Evolutionary conservation across 2,797 vertebrate species (phyloP).

Genomic region (Aythya fuligula): DNA sequence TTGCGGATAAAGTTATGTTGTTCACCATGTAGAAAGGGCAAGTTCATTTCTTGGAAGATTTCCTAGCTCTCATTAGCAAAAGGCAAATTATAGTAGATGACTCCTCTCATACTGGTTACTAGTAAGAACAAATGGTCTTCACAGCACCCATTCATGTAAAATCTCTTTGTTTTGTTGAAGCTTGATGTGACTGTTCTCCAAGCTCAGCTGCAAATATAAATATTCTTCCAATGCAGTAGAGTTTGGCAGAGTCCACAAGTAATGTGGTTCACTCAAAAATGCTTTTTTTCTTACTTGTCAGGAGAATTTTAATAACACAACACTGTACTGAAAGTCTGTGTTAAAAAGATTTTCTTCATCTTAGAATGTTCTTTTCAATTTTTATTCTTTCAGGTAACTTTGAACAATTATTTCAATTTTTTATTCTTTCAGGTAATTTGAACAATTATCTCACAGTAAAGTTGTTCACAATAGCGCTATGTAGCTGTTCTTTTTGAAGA

Average conservation of each 20-base stretch:
- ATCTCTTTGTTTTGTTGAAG: neutral
- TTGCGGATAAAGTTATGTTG: neutral
- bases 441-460: neutral
- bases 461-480: neutral
- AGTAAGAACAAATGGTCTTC: neutral
- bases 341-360: neutral
- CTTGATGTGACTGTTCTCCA: neutral
- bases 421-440: neutral
- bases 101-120: neutral
- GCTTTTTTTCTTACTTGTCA: neutral
- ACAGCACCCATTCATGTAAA: neutral
- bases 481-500: neutral
- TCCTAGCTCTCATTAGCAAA: neutral
- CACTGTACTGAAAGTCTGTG: neutral
- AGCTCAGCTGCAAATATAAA: neutral
- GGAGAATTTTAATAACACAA: neutral
- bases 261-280: neutral
- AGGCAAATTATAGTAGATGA: neutral
- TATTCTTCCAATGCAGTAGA: neutral
- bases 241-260: neutral
- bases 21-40: neutral
- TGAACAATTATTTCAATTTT: neutral
- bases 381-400: neutral
- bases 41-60: neutral
- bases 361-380: neutral